Evolutionary conservation across 2,113 vertebrate genomes (phyloP), one percentile per base, ranked within the genome.

Genomic region (Megaceryle torquata): DNA sequence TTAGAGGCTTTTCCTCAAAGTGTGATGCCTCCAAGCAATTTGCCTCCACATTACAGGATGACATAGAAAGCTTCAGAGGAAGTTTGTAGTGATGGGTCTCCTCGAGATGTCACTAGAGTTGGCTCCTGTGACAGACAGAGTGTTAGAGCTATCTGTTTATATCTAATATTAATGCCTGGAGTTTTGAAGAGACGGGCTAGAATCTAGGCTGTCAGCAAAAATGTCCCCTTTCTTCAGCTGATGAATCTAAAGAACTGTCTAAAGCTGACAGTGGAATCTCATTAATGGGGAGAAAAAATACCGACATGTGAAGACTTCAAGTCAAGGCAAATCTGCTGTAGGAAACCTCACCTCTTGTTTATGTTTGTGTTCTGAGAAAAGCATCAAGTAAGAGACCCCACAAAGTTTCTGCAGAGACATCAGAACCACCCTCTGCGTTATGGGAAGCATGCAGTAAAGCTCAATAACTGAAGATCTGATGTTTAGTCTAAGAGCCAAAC

Each of bases 121-220:
- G 59, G 54, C 80, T 92, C 15, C 69, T 0, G 2, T 59, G 95
- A 44, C 89, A 93, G 88, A 51, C 12, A 70, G 50, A 28, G 46
- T 13, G 54, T 28, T 37, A 35, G 77, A 70, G 56, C 74, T 90
- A 11, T 82, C 92, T 94, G 91, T 95, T 95, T 63, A 11, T 82
- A 89, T 53, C 91, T 44, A 33, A 88, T 86, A 93, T 89, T 79
- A 84, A 95, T 91, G 77, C 51, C 71, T 76, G 54, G 68, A 9
- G 80, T 93, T 81, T 67, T 84, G 74, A 48, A 72, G 91, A 72
- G 71, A 31, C 0, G 1, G 50, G 60, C 39, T 57, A n/a, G 88
- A 89, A 63, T 48, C 63, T 79, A 77, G 70, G 75, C 85, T 95
- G 91, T 54, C 94, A 94, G 91, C 94, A 96, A 15, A 81, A 89